A percentile compares a stretch with the other conserved stretches of the same genome.
phyloP scores from a whole-genome alignment of 2,113 vertebrate species.

The Daubentonia madagascariensis region DNA sequence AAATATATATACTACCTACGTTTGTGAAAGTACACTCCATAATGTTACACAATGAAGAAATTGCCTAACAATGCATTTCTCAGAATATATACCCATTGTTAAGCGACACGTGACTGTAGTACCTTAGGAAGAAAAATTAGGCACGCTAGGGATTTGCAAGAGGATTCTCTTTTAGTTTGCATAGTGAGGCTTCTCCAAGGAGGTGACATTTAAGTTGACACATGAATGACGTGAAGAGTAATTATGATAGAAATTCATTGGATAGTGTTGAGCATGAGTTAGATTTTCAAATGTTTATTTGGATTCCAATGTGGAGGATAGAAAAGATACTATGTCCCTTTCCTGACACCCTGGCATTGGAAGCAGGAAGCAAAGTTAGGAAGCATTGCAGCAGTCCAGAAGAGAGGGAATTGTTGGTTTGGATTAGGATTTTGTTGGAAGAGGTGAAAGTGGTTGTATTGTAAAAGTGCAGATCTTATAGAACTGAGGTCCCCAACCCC shows the following conservation, averaged over 20 bases:
- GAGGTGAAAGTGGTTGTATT: background rate
- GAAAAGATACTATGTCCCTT: background rate
- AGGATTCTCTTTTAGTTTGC: background rate
- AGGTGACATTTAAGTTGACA: background rate
- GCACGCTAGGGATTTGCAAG: background rate
- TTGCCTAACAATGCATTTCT: background rate
- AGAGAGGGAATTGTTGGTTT: background rate
- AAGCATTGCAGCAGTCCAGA: background rate
- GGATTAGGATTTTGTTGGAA: background rate
- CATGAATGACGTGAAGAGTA: background rate
- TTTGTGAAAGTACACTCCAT: background rate
- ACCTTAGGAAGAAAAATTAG: background rate
- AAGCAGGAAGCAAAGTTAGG: background rate
- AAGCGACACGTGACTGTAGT: background rate
- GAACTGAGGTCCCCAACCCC: background rate
- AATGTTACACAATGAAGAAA: background rate
- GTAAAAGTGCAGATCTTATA: background rate
- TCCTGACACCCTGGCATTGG: background rate
- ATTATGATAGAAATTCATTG: background rate
- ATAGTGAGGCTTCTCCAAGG: background rate
- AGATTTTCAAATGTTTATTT: conserved; percentile 1
- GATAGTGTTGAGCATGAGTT: background rate
- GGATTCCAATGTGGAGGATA: background rate
- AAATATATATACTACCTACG: background rate
- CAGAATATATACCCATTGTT: background rate